Conservation (phyloP, 2,113 vertebrate species). For the Oxygymnocypris stewartii region DNA sequence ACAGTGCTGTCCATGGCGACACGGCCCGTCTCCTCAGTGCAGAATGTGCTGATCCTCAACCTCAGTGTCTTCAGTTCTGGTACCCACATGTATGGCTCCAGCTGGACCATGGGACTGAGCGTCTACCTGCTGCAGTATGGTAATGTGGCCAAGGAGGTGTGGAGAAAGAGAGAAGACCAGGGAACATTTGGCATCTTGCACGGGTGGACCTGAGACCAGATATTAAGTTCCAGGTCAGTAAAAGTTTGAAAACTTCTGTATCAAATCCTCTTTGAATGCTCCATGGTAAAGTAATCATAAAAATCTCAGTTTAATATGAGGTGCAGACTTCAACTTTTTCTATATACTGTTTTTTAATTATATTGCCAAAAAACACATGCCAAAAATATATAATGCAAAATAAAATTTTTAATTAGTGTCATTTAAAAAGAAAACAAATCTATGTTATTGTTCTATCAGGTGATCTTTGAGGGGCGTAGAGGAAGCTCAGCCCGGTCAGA, state of each 20-base stretch:
- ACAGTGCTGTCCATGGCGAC: conserved; percentile 57
- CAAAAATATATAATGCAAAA: too few species aligned
- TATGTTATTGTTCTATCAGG: conserved; percentile 59
- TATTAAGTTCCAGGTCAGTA: conserved; percentile 56
- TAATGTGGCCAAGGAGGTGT: conserved; percentile 40
- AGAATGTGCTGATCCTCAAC: conserved; percentile 66
- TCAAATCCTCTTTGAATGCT: too few species aligned
- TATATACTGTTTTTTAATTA: too few species aligned
- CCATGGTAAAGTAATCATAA: background rate
- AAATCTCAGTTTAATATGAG: background rate
- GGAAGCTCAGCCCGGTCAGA: conserved; percentile 72
- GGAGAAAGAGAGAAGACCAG: conserved; percentile 66
- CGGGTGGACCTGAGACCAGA: conserved; percentile 66
- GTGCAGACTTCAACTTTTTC: too few species aligned
- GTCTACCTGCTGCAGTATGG: conserved; percentile 68
- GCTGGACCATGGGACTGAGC: conserved; percentile 71
- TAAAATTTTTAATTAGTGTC: too few species aligned
- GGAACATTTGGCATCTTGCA: conserved; percentile 71
- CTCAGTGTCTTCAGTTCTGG: conserved; percentile 83
- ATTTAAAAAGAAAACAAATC: background rate
- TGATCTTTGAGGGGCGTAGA: conserved; percentile 76
- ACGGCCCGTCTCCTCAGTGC: conserved; percentile 74
- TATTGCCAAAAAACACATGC: too few species aligned
- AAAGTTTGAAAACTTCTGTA: background rate
- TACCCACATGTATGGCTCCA: conserved; percentile 80